phyloP scores from a whole-genome alignment of 2,888 invertebrate genomes.

The Pyrgus malvae region DNA sequence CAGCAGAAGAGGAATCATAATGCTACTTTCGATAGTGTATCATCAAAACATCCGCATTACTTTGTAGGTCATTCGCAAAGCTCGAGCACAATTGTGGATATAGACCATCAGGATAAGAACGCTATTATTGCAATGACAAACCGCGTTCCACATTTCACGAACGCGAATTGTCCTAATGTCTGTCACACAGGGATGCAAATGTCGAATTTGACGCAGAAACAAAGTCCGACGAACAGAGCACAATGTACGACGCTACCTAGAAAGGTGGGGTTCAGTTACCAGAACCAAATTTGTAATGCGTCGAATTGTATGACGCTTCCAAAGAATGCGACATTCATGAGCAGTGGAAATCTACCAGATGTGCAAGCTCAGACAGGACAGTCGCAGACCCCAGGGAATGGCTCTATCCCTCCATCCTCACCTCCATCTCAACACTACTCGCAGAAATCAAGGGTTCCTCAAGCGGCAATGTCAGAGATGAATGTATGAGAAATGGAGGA shows the following conservation, averaged over 20 bases:
- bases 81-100: conserved; percentile 92
- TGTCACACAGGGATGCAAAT: conserved; percentile 83
- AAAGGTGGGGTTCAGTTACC: conserved; percentile 75
- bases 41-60: conserved; percentile 89
- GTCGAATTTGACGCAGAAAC: conserved; percentile 70
- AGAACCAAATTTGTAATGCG: conserved; percentile 71
- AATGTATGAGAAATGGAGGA: conserved; percentile 89
- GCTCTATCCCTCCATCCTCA: conserved; percentile 64
- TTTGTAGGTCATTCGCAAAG: conserved; percentile 89
- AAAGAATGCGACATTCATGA: conserved; percentile 80
- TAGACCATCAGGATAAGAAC: conserved; percentile 88
- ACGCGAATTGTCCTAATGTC: conserved; percentile 77
- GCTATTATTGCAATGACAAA: conserved; percentile 78
- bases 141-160: conserved; percentile 73
- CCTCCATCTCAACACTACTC: conserved; percentile 68
- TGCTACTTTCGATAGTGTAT: conserved; percentile 80
- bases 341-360: conserved; percentile 71
- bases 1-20: conserved; percentile 85
- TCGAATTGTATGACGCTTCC: conserved; percentile 83
- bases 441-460: conserved; percentile 85
- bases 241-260: conserved; percentile 76
- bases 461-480: conserved; percentile 94
- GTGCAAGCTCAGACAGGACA: conserved; percentile 77
- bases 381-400: conserved; percentile 65
- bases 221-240: conserved; percentile 68